These are phyloP conservation scores for Punctoribates punctum DNA, from an alignment of 2,888 invertebrate genomes.

Conservation along the genomic window DNA sequence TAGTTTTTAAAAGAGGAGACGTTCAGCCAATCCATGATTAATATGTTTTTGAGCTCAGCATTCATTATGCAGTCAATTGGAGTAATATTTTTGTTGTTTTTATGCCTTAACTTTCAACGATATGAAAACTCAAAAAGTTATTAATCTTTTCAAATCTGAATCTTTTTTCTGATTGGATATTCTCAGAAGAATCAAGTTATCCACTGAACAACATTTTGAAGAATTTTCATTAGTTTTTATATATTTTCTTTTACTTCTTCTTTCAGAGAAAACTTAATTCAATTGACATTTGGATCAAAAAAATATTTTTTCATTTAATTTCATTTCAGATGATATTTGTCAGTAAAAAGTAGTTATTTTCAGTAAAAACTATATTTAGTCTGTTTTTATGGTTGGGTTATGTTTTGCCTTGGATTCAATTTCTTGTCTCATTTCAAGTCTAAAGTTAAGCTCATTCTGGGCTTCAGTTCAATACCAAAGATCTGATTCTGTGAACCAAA, in stretches of 20 bases:
- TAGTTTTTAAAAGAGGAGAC: no score
- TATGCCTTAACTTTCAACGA: slow-evolving; percentile 3
- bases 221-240: no score
- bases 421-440: slow-evolving; percentile 5
- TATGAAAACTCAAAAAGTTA: background rate
- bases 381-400: slow-evolving; percentile 23
- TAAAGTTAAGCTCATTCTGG: background rate
- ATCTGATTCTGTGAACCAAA: background rate
- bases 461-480: slow-evolving; percentile 11
- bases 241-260: no score
- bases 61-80: background rate
- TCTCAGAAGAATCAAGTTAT: no score
- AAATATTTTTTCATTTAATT: no score
- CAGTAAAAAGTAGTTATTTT: background rate
- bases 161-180: no score
- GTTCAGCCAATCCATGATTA: background rate
- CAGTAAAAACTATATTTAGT: slow-evolving; percentile 16
- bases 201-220: no score
- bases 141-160: no score
- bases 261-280: no score
- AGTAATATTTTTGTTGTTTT: background rate
- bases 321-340: background rate
- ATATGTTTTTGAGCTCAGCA: background rate
- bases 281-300: no score
- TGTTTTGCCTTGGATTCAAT: slow-evolving; percentile 10